Base-by-base conservation (phyloP, 2,797 vertebrate species). In the Crypturellus tataupa region DNA sequence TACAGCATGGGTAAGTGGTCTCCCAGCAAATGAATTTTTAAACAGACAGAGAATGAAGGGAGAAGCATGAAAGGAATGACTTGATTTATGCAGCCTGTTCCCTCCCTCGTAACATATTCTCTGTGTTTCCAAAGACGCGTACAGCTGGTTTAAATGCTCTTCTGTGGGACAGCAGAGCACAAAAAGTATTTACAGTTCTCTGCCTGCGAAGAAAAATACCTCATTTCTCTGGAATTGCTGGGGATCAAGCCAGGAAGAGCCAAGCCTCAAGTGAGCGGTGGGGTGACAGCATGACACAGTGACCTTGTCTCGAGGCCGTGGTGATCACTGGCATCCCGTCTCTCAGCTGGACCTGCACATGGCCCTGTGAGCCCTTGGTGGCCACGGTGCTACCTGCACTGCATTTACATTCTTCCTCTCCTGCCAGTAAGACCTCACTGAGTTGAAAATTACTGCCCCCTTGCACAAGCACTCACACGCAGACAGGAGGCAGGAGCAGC, bases 131-230 rank as follows among this genome's bases (percentile, higher is more conserved):
- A 94, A 95, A 92, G 55, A 71, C 39, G 44, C 0, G 1, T 44
- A 55, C 17, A 72, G n/a, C 29, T 92, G 82, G 23, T 87, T 93
- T 94, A 91, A 90, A 90, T 3, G 23, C 20, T 19, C 10, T 85
- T 80, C 68, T 60, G 47, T 42, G 16, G 17, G 42, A 95, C 53
- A 85, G 23, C 18, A 75, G 55, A 93, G 15, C 39, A 64, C 3
- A 15, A 25, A 33, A 40, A 72, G 93, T 69, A 81, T 72, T 92
- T 89, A 85, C 42, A n/a, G 62, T 62, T 72, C 2, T 0, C 29
- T 62, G n/a, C 11, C 64, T 63, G 76, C 44, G 65, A 87, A 89
- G 55, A 77, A 87, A 89, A 90, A 37, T 42, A 13, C 13, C 35
- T 79, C 86, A 84, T 23, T 18, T 39, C 33, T 69, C 73, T 55